A percentile compares a stretch with the other conserved stretches of the same genome.
Conservation (phyloP, 2,113 vertebrate genomes). For the Podarcis muralis region DNA sequence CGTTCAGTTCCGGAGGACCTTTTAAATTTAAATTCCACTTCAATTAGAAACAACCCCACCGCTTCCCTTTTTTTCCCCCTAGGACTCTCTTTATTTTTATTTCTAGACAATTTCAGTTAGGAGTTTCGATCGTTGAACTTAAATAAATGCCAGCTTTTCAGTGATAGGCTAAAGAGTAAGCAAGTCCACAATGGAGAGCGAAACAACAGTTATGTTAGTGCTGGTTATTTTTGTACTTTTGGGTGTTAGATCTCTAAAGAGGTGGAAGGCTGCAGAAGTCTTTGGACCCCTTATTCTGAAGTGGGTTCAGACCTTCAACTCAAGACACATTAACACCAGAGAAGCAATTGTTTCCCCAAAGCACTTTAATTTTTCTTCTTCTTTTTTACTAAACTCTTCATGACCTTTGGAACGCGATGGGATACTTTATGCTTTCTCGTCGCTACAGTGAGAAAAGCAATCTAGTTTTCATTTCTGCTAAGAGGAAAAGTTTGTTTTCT, state of each 20-base stretch:
- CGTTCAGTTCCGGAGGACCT: slow-evolving; percentile 93
- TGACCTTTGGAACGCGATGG: not conserved
- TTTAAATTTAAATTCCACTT: slow-evolving; percentile 97
- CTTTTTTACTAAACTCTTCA: slow-evolving; percentile 37
- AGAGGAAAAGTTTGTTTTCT: slow-evolving; percentile 4
- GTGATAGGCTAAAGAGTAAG: not conserved
- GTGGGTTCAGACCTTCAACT: not conserved
- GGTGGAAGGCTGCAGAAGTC: not conserved
- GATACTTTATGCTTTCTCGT: too few relatives aligned
- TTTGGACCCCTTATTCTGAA: not conserved
- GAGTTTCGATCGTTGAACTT: slow-evolving; percentile 70
- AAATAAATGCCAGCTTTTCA: slow-evolving; percentile 25
- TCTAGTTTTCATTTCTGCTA: slow-evolving; percentile 18
- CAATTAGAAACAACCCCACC: slow-evolving; percentile 82
- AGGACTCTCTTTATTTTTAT: slow-evolving; percentile 7
- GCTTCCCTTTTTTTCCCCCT: not conserved
- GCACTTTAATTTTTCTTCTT: slow-evolving; percentile 21
- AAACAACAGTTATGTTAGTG: not conserved
- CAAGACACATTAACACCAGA: not conserved
- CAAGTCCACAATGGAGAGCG: not conserved
- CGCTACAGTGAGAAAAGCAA: not conserved
- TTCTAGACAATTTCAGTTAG: not conserved
- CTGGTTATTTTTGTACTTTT: not conserved
- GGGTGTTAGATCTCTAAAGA: not conserved
- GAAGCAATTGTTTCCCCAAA: slow-evolving; percentile 33